Evolutionary conservation across 2,113 vertebrate species (phyloP).

Genomic region (Collichthys lucidus): DNA sequence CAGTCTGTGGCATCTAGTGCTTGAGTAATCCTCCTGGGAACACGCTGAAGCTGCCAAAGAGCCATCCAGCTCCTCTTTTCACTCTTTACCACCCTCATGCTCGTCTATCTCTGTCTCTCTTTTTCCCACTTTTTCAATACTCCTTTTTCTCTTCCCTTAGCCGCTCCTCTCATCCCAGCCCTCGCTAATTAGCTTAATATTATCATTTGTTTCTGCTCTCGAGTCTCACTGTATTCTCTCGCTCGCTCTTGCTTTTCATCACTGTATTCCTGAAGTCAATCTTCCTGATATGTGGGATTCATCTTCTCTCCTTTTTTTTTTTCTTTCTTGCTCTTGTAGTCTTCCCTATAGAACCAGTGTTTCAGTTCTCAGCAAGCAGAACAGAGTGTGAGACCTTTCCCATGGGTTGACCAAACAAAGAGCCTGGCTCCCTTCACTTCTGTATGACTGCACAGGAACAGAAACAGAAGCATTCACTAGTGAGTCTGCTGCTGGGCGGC

Average conservation of each 20-base stretch:
- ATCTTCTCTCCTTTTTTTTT: constrained; percentile 13
- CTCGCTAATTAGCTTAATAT: constrained; percentile 44
- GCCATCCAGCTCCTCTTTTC: constrained; percentile 79
- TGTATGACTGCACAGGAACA: constrained; percentile 81
- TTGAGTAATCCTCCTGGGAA: constrained; percentile 87
- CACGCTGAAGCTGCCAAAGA: constrained; percentile 81
- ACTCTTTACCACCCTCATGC: constrained; percentile 55
- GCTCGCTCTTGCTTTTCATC: not conserved
- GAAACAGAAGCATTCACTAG: constrained; percentile 73
- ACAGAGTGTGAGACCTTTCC: constrained; percentile 75
- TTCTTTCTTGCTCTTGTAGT: constrained; percentile 19
- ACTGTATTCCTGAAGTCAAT: constrained; percentile 50
- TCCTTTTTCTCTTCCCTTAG: constrained; percentile 28
- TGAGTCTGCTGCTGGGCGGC: constrained; percentile 59
- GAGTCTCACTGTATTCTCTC: not conserved
- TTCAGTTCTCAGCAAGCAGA: constrained; percentile 71
- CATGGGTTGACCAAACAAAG: constrained; percentile 79
- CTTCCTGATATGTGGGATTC: constrained; percentile 54
- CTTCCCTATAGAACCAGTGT: constrained; percentile 66
- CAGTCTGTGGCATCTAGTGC: constrained; percentile 71
- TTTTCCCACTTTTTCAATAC: constrained; percentile 39
- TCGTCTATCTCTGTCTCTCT: constrained; percentile 50
- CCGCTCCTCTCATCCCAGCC: constrained; percentile 38
- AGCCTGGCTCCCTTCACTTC: constrained; percentile 74
- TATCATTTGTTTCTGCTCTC: constrained; percentile 10